A percentile compares a stretch with the other conserved stretches of the same genome.
Conservation (phyloP, 1,140 invertebrate genomes). For the Orius laevigatus region DNA sequence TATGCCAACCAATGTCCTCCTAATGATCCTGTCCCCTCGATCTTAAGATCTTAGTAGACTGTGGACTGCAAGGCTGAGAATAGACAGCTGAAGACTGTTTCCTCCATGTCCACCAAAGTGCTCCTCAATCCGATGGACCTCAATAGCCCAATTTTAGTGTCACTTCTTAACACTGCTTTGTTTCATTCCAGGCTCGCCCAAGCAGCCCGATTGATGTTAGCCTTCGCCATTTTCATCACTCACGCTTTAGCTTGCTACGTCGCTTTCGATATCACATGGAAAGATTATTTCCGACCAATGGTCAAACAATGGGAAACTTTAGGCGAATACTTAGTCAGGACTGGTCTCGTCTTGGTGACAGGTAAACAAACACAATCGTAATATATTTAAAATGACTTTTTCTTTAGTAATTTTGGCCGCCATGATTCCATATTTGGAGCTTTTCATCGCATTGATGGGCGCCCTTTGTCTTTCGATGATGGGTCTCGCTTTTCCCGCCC, state of each 20-base stretch:
- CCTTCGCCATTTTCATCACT: slow-evolving; percentile 64
- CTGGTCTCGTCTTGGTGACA: slow-evolving; percentile 48
- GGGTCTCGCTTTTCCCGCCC: slow-evolving; percentile 64
- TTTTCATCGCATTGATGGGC: slow-evolving; percentile 75
- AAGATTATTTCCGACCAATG: slow-evolving; percentile 35
- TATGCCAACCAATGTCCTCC: too few relatives aligned
- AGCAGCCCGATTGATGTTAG: slow-evolving; percentile 56
- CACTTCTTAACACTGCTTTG: too few relatives aligned
- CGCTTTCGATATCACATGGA: slow-evolving; percentile 76
- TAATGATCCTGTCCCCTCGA: too few relatives aligned
- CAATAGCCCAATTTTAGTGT: too few relatives aligned
- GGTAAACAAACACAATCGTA: slow-evolving; percentile 44
- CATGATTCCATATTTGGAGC: slow-evolving; percentile 59
- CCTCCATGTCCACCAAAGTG: not conserved
- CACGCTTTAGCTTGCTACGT: slow-evolving; percentile 80
- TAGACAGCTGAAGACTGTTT: not conserved
- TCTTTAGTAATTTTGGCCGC: slow-evolving; percentile 58
- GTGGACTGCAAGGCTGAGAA: too few relatives aligned
- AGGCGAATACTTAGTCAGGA: slow-evolving; percentile 52
- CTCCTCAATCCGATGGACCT: too few relatives aligned
- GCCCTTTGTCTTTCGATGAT: slow-evolving; percentile 65
- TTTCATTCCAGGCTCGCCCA: slow-evolving; percentile 46
- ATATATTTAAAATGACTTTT: slow-evolving; percentile 1
- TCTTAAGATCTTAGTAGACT: too few relatives aligned
- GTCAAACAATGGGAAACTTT: slow-evolving; percentile 27